These are phyloP conservation scores for Nemotelus pantherinus DNA, from an alignment of 2,888 invertebrate species.

Conservation along the genomic window DNA sequence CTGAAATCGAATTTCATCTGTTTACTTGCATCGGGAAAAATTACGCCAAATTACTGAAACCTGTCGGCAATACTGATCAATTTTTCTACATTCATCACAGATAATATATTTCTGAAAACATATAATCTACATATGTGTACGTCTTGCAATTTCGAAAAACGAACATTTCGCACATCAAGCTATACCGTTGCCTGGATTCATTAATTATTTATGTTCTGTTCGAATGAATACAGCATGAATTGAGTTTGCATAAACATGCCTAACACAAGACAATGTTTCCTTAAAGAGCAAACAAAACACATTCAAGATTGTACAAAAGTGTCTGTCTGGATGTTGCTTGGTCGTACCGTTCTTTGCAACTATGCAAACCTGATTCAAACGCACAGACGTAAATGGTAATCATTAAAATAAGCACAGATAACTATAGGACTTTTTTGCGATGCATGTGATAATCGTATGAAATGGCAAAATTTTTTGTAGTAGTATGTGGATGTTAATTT, in stretches of 20 bases:
- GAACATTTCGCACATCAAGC: constrained; percentile 5
- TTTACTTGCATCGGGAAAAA: no score
- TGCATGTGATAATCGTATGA: neutral
- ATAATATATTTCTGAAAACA: no score
- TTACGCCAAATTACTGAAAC: no score
- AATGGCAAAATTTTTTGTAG: neutral
- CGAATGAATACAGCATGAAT: constrained; percentile 22
- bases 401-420: constrained; percentile 16
- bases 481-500: constrained; percentile 11
- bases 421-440: neutral
- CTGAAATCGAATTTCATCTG: no score
- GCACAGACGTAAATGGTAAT: constrained; percentile 2
- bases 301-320: neutral
- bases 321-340: neutral
- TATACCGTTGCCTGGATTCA: constrained; percentile 34
- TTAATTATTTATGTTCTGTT: constrained; percentile 41
- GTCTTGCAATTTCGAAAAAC: constrained; percentile 9
- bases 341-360: neutral
- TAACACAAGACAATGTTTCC: constrained; percentile 1
- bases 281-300: neutral
- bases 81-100: no score
- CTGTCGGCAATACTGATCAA: no score
- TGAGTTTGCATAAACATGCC: constrained; percentile 23
- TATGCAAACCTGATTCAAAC: neutral
- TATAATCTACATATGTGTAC: neutral